These are phyloP conservation scores for Peromyscus maniculatus DNA, from an alignment of 2,113 vertebrate species.

Conservation along the genomic window DNA sequence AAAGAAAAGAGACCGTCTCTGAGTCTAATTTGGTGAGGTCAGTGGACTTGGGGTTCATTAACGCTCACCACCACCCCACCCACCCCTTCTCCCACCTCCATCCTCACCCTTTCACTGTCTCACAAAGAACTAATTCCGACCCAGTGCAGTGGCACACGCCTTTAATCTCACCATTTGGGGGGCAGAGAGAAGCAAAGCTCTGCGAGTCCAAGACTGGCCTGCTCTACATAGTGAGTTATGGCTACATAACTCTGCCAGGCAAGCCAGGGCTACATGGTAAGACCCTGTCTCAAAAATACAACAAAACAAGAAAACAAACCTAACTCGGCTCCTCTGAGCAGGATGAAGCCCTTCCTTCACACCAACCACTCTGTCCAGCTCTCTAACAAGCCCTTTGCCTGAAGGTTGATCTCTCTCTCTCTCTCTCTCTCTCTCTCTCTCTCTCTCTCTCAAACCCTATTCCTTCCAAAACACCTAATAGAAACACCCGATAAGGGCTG, in stretches of 20 bases:
- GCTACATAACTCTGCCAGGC: no score
- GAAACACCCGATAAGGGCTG: not conserved
- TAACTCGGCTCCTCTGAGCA: not conserved
- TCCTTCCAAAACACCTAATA: not conserved
- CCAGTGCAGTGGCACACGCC: not conserved
- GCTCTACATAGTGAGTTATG: not conserved
- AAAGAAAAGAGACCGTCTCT: not conserved
- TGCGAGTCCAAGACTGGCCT: not conserved
- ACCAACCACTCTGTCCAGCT: not conserved
- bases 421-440: not conserved
- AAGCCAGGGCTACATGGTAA: no score
- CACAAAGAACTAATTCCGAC: not conserved
- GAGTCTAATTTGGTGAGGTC: not conserved
- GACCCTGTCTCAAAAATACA: no score
- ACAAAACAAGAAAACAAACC: not conserved
- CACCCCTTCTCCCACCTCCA: not conserved
- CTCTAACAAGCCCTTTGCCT: not conserved
- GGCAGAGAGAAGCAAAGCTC: not conserved
- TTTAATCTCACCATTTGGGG: not conserved
- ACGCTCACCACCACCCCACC: not conserved
- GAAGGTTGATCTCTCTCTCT: not conserved
- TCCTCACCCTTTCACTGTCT: not conserved
- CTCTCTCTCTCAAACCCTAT: not conserved
- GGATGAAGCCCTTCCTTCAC: not conserved
- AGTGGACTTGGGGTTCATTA: not conserved